Percentiles rank a stretch among this genome's conserved stretches.
Conservation (phyloP, 2,113 vertebrate species). For the Cairina moschata region DNA sequence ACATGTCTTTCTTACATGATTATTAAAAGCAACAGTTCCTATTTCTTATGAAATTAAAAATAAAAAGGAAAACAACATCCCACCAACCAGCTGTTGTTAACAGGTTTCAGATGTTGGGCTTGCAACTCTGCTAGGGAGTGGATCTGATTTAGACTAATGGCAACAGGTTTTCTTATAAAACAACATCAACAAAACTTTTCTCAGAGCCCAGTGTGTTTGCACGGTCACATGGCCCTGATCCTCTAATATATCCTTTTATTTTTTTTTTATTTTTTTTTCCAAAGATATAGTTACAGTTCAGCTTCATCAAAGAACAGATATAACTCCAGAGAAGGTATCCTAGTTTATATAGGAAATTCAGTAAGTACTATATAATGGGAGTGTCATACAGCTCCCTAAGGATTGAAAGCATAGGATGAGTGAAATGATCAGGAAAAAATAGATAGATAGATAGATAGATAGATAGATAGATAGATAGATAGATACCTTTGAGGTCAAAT, state of each 20-base stretch:
- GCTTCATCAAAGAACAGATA: not conserved
- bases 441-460: too few species aligned
- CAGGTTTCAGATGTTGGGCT: not conserved
- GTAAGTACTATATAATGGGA: not conserved
- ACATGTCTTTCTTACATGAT: not conserved
- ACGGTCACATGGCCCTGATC: not conserved
- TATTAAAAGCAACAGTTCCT: not conserved
- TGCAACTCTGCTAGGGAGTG: not conserved
- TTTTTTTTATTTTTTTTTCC: rapidly evolving
- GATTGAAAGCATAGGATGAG: not conserved
- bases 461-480: not conserved
- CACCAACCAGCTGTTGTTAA: slow-evolving; percentile 19
- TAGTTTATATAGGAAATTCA: not conserved
- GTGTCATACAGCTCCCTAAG: not conserved
- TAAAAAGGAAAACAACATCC: not conserved
- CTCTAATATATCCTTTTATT: not conserved
- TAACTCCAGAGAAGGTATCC: not conserved
- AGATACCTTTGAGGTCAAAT: not conserved
- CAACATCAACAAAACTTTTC: not conserved
- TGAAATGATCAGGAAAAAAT: not conserved
- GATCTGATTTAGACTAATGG: not conserved
- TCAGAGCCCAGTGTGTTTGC: not conserved
- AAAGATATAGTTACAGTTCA: not conserved
- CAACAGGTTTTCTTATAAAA: not conserved
- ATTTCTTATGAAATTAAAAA: not conserved